Evolutionary conservation across 2,113 vertebrate species (phyloP).

Genomic region (Myrmecobius fasciatus): DNA sequence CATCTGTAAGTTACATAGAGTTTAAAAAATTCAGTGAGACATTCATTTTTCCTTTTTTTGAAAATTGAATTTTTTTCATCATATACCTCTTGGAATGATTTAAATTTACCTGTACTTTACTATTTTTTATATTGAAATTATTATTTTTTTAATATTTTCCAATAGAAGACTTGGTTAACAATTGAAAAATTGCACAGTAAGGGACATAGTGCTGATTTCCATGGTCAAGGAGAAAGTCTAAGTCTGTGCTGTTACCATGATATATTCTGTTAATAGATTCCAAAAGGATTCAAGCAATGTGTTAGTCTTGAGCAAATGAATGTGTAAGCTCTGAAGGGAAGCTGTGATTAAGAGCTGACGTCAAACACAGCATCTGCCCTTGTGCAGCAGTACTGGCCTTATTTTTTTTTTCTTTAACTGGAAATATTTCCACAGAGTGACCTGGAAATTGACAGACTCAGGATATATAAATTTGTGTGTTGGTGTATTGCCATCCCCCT

Average conservation of each 20-base stretch:
- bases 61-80: conserved; percentile 28
- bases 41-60: background rate
- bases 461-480: background rate
- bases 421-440: conserved; percentile 38
- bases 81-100: background rate
- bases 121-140: background rate
- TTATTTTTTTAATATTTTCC: background rate
- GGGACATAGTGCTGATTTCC: background rate
- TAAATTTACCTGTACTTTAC: background rate
- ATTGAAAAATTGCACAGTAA: background rate
- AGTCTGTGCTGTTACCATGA: background rate
- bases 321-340: background rate
- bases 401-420: conserved; percentile 22
- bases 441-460: background rate
- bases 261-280: background rate
- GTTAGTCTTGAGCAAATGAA: conserved; percentile 2
- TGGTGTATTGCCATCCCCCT: background rate
- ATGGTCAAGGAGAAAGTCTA: conserved; percentile 11
- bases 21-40: background rate
- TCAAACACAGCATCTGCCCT: conserved; percentile 43
- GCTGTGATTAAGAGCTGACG: background rate
- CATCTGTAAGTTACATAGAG: background rate
- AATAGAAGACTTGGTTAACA: background rate
- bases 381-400: background rate
- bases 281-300: background rate